Evolutionary conservation across 2,113 vertebrate genomes (phyloP), one percentile per base, ranked within the genome.

Genomic region (Ia io): DNA sequence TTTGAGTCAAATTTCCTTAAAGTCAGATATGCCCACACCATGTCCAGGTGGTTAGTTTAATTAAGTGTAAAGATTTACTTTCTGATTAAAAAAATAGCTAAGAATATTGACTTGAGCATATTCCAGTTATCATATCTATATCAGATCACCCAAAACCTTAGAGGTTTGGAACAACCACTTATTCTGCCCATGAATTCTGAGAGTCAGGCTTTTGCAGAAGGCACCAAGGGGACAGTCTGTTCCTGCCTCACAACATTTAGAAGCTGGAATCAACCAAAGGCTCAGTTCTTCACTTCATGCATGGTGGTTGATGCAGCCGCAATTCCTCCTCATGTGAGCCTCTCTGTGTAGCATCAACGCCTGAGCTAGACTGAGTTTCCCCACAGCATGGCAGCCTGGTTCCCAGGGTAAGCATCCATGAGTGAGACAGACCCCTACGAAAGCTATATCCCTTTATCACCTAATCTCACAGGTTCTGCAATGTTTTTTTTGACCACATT

Each of bases 81-180:
- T 65, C 93, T 85, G 56, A 80, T 71, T 61, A 12, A 87, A 88
- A 80, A 67, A n/a, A 51, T 32, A 32, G 23, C 65, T 67, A 85
- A 80, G 25, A 35, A 42, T 78, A 88, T 32, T 35, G 89, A 59
- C n/a, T 65, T 67, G 71, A 84, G 28, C 1, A 25, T 1, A 49
- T n/a, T 35, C 44, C n/a, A 84, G 20, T 56, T 35, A 77, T 20
- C 37, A 17, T 28, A 79, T 9, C 32, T 84, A 6, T 0, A 35
- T 35, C 65, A 89, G 67, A 40, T 30, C 30, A 42, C 18, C 47
- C 13, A 13, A 1, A 14, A 44, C 76, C 35, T 4, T n/a, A 35
- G 42, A 78, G 63, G 70, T 73, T 2, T n/a, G 18, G 49, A 28
- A 47, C 44, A 22, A 4, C 16, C 35, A 44, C n/a, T 8, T 4